Conservation (phyloP, 2,888 invertebrate species). For the Fabriciana adippe region DNA sequence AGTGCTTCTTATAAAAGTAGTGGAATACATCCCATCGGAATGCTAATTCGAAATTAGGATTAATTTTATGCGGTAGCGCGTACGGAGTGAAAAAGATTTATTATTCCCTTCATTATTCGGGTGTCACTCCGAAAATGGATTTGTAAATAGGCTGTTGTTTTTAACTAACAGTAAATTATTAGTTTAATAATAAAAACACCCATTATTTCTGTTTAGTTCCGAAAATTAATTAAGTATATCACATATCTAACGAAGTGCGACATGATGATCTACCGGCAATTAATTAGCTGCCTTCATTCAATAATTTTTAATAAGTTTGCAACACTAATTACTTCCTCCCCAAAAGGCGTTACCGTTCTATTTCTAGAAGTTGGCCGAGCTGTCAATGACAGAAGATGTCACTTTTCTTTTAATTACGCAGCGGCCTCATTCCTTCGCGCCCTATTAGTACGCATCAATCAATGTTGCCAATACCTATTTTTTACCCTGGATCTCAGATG, state of each 20-base stretch:
- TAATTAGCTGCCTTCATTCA: conserved; percentile 79
- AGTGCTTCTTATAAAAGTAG: conserved; percentile 36
- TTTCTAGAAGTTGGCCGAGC: conserved; percentile 69
- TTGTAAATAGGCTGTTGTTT: conserved; percentile 25
- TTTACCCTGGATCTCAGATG: conserved; percentile 70
- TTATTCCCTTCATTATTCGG: conserved; percentile 66
- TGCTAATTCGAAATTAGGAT: conserved; percentile 62
- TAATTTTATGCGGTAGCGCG: conserved; percentile 66
- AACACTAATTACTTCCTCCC: conserved; percentile 79
- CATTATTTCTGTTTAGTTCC: not conserved
- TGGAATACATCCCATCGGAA: conserved; percentile 42
- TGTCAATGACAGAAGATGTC: conserved; percentile 80
- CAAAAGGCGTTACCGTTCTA: conserved; percentile 78
- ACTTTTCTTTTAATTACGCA: conserved; percentile 79
- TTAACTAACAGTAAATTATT: conserved; percentile 1
- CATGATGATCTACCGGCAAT: conserved; percentile 51
- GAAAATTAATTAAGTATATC: conserved; percentile 26
- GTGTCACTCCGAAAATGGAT: conserved; percentile 54
- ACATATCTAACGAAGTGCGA: conserved; percentile 47
- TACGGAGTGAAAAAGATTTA: conserved; percentile 60
- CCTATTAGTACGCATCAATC: conserved; percentile 83
- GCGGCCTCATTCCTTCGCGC: conserved; percentile 80
- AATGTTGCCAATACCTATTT: conserved; percentile 83
- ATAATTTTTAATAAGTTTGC: conserved; percentile 80
- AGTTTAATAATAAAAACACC: not conserved